Conservation (phyloP, 2,888 invertebrate species). For the Thecophora atra region DNA sequence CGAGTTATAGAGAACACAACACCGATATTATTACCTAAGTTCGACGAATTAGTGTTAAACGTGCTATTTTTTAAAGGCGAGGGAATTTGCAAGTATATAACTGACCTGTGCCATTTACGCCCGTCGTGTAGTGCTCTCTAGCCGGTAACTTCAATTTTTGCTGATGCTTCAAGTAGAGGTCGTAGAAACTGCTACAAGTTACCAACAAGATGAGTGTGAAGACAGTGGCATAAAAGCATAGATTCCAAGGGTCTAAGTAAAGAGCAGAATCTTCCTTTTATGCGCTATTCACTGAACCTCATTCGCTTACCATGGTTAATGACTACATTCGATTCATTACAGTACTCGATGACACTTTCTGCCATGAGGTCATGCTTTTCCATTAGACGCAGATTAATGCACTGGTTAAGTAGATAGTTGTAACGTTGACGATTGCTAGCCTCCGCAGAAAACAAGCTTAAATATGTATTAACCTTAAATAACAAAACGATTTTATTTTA, state of each 20-base stretch:
- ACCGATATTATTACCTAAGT: constrained; percentile 45
- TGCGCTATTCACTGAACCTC: too few relatives aligned
- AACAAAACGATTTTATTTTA: too few relatives aligned
- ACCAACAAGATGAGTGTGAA: constrained; percentile 47
- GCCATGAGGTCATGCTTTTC: constrained; percentile 50
- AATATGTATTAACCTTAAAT: constrained; percentile 47
- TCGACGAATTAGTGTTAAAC: too few relatives aligned
- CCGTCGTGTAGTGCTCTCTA: constrained; percentile 56
- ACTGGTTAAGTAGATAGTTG: constrained; percentile 54
- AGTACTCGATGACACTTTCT: constrained; percentile 58
- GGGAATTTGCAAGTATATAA: not conserved
- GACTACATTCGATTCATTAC: constrained; percentile 48
- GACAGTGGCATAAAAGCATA: constrained; percentile 51
- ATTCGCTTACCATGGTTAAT: constrained; percentile 49
- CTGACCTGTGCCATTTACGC: constrained; percentile 45
- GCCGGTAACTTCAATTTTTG: constrained; percentile 54
- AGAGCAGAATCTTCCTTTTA: not conserved
- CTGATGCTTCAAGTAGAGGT: constrained; percentile 53
- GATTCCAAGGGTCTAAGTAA: constrained; percentile 55
- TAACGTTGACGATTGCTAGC: constrained; percentile 50
- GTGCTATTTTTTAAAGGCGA: not conserved
- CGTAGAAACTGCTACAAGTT: constrained; percentile 52
- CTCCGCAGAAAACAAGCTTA: constrained; percentile 55
- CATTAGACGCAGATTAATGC: constrained; percentile 54
- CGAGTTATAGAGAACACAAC: constrained; percentile 56